Evolutionary conservation across 2,797 vertebrate genomes (phyloP).

Genomic region (Acanthurus tractus): DNA sequence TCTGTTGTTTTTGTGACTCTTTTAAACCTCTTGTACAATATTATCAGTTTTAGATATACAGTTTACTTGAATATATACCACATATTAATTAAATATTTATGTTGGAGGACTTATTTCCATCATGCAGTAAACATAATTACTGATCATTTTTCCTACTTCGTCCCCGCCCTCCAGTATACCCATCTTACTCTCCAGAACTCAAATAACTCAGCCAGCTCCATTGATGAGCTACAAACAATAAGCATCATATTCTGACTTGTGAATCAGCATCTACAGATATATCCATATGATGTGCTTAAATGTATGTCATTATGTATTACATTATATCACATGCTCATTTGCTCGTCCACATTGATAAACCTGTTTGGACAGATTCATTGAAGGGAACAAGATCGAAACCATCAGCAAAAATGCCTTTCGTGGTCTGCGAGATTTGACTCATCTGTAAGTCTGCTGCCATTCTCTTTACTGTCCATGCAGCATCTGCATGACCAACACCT

Average conservation of each 20-base stretch:
- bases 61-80: background rate
- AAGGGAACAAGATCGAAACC: constrained; percentile 96
- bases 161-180: background rate
- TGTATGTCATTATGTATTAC: background rate
- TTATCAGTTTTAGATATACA: background rate
- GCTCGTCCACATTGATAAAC: background rate
- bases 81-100: background rate
- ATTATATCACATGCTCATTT: background rate
- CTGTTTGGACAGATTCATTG: constrained; percentile 90
- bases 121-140: background rate
- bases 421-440: constrained; percentile 94
- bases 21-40: background rate
- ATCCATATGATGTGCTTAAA: background rate
- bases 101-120: background rate
- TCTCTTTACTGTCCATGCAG: background rate
- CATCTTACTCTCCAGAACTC: background rate
- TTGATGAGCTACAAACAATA: too few species aligned
- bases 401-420: constrained; percentile 93
- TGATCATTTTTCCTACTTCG: background rate
- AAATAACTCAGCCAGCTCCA: too few species aligned
- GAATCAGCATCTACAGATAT: background rate
- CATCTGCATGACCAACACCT: background rate
- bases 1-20: background rate
- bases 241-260: background rate
- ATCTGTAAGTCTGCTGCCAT: constrained; percentile 91